phyloP scores from a whole-genome alignment of 2,888 invertebrate species.

The Plutella xylostella region DNA sequence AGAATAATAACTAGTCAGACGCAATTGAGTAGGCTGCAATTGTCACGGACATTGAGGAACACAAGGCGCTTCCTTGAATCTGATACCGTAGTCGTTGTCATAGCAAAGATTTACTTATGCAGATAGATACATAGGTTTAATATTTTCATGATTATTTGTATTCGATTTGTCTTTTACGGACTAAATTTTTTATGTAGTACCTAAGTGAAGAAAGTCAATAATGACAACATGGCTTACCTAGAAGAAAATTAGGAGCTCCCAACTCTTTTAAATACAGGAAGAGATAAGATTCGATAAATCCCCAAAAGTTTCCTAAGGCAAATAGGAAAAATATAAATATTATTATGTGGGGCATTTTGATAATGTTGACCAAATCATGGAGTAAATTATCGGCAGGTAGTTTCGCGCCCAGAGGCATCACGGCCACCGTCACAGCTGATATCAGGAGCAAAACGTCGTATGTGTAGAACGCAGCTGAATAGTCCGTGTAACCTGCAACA shows the following conservation, averaged over 20 bases:
- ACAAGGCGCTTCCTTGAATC: not conserved
- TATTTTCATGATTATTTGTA: too few species aligned
- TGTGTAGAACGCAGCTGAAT: conserved; percentile 88
- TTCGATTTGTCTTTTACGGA: too few species aligned
- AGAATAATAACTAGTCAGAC: not conserved
- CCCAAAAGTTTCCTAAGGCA: conserved; percentile 87
- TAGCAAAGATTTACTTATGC: not conserved
- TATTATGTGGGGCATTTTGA: conserved; percentile 83
- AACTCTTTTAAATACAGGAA: conserved; percentile 88
- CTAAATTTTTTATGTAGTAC: too few species aligned
- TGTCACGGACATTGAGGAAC: too few species aligned
- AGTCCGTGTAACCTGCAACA: conserved; percentile 80
- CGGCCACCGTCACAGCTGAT: conserved; percentile 78
- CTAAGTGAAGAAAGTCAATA: too few species aligned
- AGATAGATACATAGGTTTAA: too few species aligned
- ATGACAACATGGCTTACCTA: conserved; percentile 74
- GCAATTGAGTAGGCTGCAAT: not conserved
- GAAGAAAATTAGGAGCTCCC: conserved; percentile 83
- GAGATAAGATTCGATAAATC: conserved; percentile 89
- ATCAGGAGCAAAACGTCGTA: conserved; percentile 80
- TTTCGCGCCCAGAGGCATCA: conserved; percentile 84
- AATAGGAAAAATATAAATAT: conserved; percentile 86
- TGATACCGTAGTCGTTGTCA: not conserved
- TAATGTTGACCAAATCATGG: conserved; percentile 78
- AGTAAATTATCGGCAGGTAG: conserved; percentile 83